A percentile compares a stretch with the other conserved stretches of the same genome.
These are phyloP conservation scores for Megalopta genalis DNA, from an alignment of 1,140 invertebrate species.

Conservation along the genomic window DNA sequence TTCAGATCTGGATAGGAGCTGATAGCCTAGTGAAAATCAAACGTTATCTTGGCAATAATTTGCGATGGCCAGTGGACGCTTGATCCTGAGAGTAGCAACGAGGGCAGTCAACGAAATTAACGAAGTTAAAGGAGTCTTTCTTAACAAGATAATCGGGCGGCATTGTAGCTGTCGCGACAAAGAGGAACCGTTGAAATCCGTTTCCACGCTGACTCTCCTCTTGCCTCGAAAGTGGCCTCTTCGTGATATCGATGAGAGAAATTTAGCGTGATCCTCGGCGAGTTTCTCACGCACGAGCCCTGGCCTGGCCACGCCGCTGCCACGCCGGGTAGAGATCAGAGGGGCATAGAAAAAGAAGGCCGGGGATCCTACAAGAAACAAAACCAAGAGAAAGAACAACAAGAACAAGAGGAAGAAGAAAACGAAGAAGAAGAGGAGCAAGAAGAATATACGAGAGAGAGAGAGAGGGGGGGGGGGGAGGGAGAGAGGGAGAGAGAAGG, in stretches of 20 bases:
- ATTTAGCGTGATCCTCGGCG: constrained; percentile 3
- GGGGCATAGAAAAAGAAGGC: constrained; percentile 60
- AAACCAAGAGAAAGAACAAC: constrained; percentile 54
- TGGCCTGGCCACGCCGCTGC: constrained; percentile 63
- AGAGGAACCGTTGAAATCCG: too few relatives aligned
- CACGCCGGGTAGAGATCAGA: constrained; percentile 54
- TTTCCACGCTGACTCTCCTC: too few relatives aligned
- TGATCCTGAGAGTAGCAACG: too few relatives aligned
- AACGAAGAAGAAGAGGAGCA: constrained; percentile 41
- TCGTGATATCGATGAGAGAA: not conserved
- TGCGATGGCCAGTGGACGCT: too few relatives aligned
- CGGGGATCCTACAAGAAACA: constrained; percentile 57
- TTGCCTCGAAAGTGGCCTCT: too few relatives aligned
- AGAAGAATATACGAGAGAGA: constrained; percentile 49
- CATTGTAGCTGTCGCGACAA: too few relatives aligned
- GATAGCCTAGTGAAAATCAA: too few relatives aligned
- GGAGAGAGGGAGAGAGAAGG: constrained; percentile 52
- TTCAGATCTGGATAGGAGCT: too few relatives aligned
- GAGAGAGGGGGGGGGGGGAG: constrained; percentile 31
- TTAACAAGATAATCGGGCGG: too few relatives aligned
- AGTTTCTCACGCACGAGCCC: constrained; percentile 46
- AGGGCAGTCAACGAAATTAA: too few relatives aligned
- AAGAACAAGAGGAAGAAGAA: constrained; percentile 40
- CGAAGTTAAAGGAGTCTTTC: too few relatives aligned
- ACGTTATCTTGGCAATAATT: too few relatives aligned